Base-by-base conservation (phyloP, 2,113 vertebrate genomes). In the Gallinago undulata region DNA sequence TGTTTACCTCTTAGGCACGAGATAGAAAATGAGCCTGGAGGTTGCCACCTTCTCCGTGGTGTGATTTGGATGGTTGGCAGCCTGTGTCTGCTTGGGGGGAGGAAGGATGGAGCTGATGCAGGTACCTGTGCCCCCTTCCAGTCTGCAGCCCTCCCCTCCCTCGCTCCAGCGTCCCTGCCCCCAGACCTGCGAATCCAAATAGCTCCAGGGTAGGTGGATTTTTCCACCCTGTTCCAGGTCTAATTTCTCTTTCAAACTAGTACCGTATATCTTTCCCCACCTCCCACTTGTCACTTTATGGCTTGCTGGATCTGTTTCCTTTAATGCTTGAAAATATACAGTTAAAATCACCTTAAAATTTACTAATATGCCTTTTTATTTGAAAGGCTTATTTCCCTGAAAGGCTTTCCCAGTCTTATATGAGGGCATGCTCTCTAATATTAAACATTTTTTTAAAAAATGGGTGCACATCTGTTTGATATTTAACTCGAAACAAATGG, bases 401-500 rank as follows among this genome's bases (percentile, higher is more conserved):
- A 97, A 96, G 93, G 90, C 92, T 97, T 98, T 98, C 96, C 97
- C 91, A 89, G 95, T 97, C 97, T 96, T 96, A 97, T 97, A 97
- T 93, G 90, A 98, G 97, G 97, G 96, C 97, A 97, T 84, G 97
- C 96, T 97, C 96, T 96, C 94, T 92, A 91, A 98, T 98, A 98
- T 97, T 98, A 98, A 97, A 97, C 69, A 77, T 97, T 97, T 97
- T 95, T 95, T 89, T 59, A 33, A 96, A 95, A 97, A 96, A 84
- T 83, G 53, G 94, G 93, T 96, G 91, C 97, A 97, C 97, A 97
- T 98, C 96, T 98, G 97, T 98, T 98, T 98, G 97, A 98, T 98
- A 98, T 97, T 98, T 98, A 97, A 98, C 97, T 98, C 13, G 4
- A 97, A 98, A 96, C 96, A 97, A 98, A 98, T 97, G 97, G 95